Conservation (phyloP, 2,113 vertebrate genomes). For the Caracal caracal region DNA sequence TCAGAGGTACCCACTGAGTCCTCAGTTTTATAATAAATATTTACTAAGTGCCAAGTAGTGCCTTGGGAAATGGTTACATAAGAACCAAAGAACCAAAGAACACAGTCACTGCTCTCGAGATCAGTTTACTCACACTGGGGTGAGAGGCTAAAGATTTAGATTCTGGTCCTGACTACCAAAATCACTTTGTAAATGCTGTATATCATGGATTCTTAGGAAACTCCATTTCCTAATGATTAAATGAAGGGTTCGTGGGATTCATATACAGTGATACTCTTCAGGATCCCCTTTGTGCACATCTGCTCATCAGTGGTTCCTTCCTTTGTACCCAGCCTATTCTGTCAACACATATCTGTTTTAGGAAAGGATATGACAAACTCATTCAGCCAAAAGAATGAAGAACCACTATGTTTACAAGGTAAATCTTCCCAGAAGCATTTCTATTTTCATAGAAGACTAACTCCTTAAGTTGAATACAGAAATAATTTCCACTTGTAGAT, state of each 20-base stretch:
- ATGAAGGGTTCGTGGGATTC: not conserved
- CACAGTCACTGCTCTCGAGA: not conserved
- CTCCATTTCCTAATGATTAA: not conserved
- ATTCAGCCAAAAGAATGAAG: not conserved
- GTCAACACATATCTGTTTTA: not conserved
- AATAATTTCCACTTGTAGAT: not conserved
- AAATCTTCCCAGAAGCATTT: not conserved
- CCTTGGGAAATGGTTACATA: not conserved
- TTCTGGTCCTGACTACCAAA: not conserved
- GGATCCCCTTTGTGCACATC: not conserved
- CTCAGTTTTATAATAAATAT: not conserved
- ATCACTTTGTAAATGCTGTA: not conserved
- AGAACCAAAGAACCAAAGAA: not conserved
- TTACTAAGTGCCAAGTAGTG: not conserved
- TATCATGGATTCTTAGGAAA: not conserved
- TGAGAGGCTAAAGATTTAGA: not conserved
- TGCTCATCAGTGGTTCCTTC: not conserved
- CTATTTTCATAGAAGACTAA: slow-evolving; percentile 1
- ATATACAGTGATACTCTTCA: not conserved
- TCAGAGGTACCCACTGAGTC: not conserved
- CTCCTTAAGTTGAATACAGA: not conserved
- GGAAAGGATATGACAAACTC: not conserved
- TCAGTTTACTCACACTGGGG: not conserved
- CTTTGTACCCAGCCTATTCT: not conserved
- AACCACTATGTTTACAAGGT: not conserved